phyloP scores from a whole-genome alignment of 1,140 invertebrate species.

The Lasaia peninsularis region DNA sequence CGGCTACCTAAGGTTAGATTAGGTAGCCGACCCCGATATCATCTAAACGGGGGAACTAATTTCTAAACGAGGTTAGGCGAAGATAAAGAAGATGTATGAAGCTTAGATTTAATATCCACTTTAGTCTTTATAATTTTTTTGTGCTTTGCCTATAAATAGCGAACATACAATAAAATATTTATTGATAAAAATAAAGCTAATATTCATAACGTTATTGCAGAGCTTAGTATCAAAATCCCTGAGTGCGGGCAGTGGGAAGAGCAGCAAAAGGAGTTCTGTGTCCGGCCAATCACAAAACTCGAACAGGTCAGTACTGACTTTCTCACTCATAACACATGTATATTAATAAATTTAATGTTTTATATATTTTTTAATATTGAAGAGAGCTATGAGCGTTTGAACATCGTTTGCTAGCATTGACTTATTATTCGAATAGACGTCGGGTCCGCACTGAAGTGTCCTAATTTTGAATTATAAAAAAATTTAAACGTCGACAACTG shows the following conservation, averaged over 20 bases:
- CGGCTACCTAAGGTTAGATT: too few relatives aligned
- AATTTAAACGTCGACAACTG: too few relatives aligned
- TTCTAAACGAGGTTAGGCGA: too few relatives aligned
- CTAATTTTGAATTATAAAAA: neutral
- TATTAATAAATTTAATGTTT: constrained; percentile 15
- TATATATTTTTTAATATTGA: constrained; percentile 14
- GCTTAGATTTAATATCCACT: too few relatives aligned
- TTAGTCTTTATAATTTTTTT: too few relatives aligned
- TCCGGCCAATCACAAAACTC: constrained; percentile 65
- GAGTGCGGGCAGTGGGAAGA: constrained; percentile 63
- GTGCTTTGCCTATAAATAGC: too few relatives aligned
- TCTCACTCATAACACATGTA: constrained; percentile 9
- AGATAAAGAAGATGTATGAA: too few relatives aligned
- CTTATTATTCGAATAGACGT: neutral
- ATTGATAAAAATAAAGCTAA: neutral
- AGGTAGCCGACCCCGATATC: too few relatives aligned
- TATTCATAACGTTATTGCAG: constrained; percentile 26
- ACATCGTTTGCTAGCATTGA: constrained; percentile 9
- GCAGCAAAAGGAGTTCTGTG: constrained; percentile 66
- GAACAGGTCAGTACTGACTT: constrained; percentile 53
- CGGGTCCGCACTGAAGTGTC: neutral
- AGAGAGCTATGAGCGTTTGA: constrained; percentile 12
- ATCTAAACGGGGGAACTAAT: too few relatives aligned
- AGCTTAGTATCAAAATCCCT: constrained; percentile 68
- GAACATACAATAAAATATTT: too few relatives aligned